phyloP scores from a whole-genome alignment of 1,140 invertebrate genomes.

The Eupristina koningsbergeri region DNA sequence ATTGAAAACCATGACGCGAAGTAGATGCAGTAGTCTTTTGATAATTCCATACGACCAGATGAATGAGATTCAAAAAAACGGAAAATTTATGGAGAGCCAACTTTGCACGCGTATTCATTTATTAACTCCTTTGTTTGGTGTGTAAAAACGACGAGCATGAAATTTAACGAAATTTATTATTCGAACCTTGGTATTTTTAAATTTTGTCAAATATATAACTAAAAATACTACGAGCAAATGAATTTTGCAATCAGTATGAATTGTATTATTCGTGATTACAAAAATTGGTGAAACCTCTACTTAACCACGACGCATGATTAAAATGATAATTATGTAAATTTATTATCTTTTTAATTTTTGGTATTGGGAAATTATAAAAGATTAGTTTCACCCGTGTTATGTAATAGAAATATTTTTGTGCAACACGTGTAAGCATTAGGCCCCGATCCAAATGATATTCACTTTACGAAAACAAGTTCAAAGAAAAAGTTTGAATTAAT shows the following conservation, averaged over 20 bases:
- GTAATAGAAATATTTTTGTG: background rate
- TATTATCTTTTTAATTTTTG: background rate
- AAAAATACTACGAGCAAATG: background rate
- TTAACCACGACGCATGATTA: background rate
- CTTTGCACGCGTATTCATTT: background rate
- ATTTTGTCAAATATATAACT: background rate
- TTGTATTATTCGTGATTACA: background rate
- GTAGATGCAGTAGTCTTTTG: background rate
- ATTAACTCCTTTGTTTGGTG: conserved; percentile 4
- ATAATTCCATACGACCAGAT: background rate
- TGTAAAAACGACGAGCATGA: background rate
- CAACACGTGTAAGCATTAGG: background rate
- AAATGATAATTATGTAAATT: background rate
- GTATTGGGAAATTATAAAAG: background rate
- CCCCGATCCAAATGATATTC: background rate
- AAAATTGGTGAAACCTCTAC: background rate
- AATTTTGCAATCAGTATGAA: background rate
- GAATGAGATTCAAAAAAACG: background rate
- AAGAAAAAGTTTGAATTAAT: background rate
- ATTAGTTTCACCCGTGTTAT: background rate
- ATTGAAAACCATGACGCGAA: background rate
- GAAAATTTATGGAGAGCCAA: background rate
- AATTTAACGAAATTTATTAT: background rate
- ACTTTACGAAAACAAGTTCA: background rate
- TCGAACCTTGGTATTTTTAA: background rate